Conservation (phyloP, 2,797 vertebrate genomes). For the Rhodeus uyekii region DNA sequence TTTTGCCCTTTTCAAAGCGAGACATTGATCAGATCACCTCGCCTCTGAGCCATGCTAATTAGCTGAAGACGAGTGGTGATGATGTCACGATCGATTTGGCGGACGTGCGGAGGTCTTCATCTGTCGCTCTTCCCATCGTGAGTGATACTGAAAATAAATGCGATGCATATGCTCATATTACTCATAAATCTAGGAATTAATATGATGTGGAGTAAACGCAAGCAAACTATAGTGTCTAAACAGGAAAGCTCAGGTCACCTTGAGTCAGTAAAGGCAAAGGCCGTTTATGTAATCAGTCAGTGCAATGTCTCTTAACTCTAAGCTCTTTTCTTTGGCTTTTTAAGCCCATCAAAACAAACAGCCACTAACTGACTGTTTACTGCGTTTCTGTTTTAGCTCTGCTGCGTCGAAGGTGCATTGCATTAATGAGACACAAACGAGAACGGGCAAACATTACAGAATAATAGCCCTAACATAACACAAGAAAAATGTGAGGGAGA, state of each 20-base stretch:
- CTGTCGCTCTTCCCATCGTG: conserved; percentile 14
- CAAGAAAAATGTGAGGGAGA: conserved; percentile 44
- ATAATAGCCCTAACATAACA: conserved; percentile 53
- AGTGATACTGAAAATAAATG: conserved; percentile 13
- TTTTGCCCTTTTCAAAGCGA: conserved; percentile 60
- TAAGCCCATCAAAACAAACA: conserved; percentile 48
- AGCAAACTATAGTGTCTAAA: conserved; percentile 21
- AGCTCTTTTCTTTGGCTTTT: conserved; percentile 23
- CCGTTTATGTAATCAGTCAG: conserved; percentile 47
- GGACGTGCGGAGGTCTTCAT: conserved; percentile 38
- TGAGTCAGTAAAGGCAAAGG: conserved; percentile 42
- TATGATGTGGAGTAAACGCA: not conserved
- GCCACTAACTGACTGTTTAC: conserved; percentile 41
- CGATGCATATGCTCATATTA: not conserved
- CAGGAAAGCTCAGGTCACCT: conserved; percentile 38
- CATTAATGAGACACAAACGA: conserved; percentile 55
- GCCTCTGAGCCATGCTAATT: conserved; percentile 58
- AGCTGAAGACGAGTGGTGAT: conserved; percentile 47
- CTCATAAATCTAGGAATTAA: no score
- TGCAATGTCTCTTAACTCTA: conserved; percentile 34
- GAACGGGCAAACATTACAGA: conserved; percentile 48
- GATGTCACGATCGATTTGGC: conserved; percentile 51
- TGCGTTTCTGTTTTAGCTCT: conserved; percentile 51
- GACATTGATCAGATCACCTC: conserved; percentile 55
- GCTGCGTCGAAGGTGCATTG: conserved; percentile 35